phyloP scores from a whole-genome alignment of 2,113 vertebrate species.

The Euleptes europaea region DNA sequence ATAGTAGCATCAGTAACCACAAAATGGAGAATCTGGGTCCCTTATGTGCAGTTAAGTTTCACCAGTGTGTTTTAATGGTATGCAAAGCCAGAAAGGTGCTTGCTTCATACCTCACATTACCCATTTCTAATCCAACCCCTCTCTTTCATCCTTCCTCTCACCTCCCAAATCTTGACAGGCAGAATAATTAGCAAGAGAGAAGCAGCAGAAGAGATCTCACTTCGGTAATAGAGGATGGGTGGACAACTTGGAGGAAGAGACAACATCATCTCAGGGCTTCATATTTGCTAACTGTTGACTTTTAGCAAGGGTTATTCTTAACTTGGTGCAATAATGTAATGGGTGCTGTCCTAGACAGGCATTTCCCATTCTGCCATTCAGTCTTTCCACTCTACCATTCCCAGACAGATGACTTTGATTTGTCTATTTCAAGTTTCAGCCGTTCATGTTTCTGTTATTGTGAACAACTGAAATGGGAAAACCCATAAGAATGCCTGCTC shows the following conservation, averaged over 20 bases:
- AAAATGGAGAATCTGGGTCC: neutral
- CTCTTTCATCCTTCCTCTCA: neutral
- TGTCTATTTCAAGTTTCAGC: neutral
- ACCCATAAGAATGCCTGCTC: neutral
- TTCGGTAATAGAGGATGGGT: neutral
- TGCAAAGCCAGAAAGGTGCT: neutral
- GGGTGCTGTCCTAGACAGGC: neutral
- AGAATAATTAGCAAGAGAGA: neutral
- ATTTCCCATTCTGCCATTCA: neutral
- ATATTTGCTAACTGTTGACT: neutral
- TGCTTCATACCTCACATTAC: neutral
- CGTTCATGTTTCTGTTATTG: neutral
- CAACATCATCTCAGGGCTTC: neutral
- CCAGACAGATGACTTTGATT: neutral
- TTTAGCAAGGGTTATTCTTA: neutral
- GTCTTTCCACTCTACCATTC: neutral
- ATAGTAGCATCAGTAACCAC: neutral
- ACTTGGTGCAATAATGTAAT: neutral
- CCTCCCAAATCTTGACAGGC: neutral
- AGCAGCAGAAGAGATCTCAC: neutral
- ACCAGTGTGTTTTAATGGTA: neutral
- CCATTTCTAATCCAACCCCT: neutral
- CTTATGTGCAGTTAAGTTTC: neutral
- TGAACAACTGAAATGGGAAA: neutral
- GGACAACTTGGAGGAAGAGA: neutral